Percentiles rank a stretch among this genome's conserved stretches.
These are phyloP conservation scores for Ophiothrix spiculata DNA, from an alignment of 35 echinoderm and acorn worm genomes.

Conservation along the genomic window DNA sequence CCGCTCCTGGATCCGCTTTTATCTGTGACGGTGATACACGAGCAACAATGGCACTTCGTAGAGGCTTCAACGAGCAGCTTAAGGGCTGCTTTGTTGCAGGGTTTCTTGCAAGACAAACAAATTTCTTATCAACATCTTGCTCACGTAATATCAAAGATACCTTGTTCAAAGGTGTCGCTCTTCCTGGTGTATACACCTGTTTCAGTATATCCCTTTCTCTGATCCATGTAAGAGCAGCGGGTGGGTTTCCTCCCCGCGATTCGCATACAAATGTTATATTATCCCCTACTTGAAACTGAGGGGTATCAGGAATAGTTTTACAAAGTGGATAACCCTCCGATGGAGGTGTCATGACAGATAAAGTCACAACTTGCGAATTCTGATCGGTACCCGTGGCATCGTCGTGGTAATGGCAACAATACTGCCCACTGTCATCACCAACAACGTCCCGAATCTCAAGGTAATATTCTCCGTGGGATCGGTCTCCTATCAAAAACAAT, in stretches of 20 bases:
- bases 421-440: slow-evolving; percentile 34
- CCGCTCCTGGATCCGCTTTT: slow-evolving; percentile 31
- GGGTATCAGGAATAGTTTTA: slow-evolving; percentile 23
- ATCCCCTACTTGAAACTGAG: slow-evolving; percentile 39
- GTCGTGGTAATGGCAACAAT: slow-evolving; percentile 49
- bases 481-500: slow-evolving; percentile 48
- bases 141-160: slow-evolving; percentile 41
- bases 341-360: slow-evolving; percentile 48
- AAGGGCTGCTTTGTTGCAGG: slow-evolving; percentile 45
- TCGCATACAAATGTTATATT: slow-evolving; percentile 62
- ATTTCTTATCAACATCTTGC: slow-evolving; percentile 49
- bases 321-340: slow-evolving; percentile 29
- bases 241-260: slow-evolving; percentile 58
- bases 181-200: neutral
- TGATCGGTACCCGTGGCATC: slow-evolving; percentile 31
- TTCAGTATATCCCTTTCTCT: slow-evolving; percentile 44
- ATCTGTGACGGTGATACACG: slow-evolving; percentile 37
- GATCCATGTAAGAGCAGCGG: slow-evolving; percentile 57
- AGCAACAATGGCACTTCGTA: slow-evolving; percentile 47
- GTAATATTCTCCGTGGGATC: slow-evolving; percentile 58
- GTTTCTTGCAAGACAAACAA: slow-evolving; percentile 59
- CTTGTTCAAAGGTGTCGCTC: neutral
- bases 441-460: slow-evolving; percentile 39
- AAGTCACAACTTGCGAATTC: slow-evolving; percentile 5
- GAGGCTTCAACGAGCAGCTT: slow-evolving; percentile 60